Evolutionary conservation across 2,797 vertebrate genomes (phyloP), one percentile per base, ranked within the genome.

Genomic region (Peromyscus melanophrys): DNA sequence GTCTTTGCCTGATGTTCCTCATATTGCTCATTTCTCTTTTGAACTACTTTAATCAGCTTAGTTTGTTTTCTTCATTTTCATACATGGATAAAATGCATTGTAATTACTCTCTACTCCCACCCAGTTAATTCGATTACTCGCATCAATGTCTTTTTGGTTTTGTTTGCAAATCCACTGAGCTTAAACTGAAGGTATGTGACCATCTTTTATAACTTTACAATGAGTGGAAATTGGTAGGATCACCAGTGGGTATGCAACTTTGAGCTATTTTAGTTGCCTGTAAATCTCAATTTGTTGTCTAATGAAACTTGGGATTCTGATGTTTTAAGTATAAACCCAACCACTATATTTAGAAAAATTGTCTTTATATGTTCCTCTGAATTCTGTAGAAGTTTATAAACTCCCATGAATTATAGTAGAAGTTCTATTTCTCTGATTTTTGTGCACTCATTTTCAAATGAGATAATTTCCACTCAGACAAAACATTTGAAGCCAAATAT

Each of bases 391-490:
- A 25, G 19, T 57, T 57, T 81, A 81, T 6, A n/a, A 6, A 63
- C 57, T 92, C n/a, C 55, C 83, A n/a, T 89, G 11, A 76, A 87
- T 55, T 61, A 67, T 73, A 76, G 4, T 11, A 46, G 7, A 55
- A 84, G 37, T 69, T 81, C 10, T 12, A 75, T 87, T 89, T 5
- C 29, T 87, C 14, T 86, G 10, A 57, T 17, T 34, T 63, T 82
- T 59, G 8, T 67, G 90, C 25, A 83, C 16, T 94, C 46, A 88
- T 67, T 92, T 96, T 85, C 46, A 89, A 85, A 57, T 76, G 65
- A 93, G 1, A 16, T 49, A 93, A 91, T 14, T 69, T 80, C 25
- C 91, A 34, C 93, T 84, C 49, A 81, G 37, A 76, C 6, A 91
- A 89, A 91, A 94, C 17, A 55, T 29, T 46, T 29, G 25, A 46